Evolutionary conservation across 2,113 vertebrate species (phyloP).

Genomic region (Vombatus ursinus): DNA sequence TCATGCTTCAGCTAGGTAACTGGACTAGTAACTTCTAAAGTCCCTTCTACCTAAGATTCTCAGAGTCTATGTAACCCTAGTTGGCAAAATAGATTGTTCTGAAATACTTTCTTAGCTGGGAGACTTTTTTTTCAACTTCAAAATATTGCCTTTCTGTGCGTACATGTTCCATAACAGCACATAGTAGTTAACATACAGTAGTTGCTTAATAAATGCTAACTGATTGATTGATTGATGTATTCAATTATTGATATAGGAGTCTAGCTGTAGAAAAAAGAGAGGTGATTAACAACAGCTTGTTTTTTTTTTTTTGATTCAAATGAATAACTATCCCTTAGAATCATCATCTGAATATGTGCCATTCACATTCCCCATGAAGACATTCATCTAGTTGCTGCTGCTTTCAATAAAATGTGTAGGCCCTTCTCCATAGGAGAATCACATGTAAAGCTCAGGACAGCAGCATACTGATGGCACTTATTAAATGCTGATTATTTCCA

Average conservation of each 20-base stretch:
- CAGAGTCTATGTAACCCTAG: neutral
- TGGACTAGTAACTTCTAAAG: neutral
- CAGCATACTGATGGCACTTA: neutral
- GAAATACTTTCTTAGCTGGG: neutral
- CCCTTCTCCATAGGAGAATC: neutral
- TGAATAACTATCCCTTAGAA: neutral
- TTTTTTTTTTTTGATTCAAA: neutral
- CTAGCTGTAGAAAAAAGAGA: constrained; percentile 3
- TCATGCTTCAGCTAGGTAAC: neutral
- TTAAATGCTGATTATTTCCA: constrained; percentile 5
- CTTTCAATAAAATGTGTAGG: neutral
- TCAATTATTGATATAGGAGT: neutral
- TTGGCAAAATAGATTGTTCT: neutral
- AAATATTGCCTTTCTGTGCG: neutral
- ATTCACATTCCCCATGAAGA: neutral
- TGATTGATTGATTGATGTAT: neutral
- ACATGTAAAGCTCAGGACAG: neutral
- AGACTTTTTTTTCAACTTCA: neutral
- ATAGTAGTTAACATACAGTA: neutral
- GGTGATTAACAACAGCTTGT: neutral
- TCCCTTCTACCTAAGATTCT: neutral
- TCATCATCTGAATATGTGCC: neutral
- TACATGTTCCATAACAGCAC: neutral
- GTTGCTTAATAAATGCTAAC: neutral
- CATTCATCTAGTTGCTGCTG: neutral